phyloP scores from a whole-genome alignment of 1,140 invertebrate genomes.

The Monochamus saltuarius region DNA sequence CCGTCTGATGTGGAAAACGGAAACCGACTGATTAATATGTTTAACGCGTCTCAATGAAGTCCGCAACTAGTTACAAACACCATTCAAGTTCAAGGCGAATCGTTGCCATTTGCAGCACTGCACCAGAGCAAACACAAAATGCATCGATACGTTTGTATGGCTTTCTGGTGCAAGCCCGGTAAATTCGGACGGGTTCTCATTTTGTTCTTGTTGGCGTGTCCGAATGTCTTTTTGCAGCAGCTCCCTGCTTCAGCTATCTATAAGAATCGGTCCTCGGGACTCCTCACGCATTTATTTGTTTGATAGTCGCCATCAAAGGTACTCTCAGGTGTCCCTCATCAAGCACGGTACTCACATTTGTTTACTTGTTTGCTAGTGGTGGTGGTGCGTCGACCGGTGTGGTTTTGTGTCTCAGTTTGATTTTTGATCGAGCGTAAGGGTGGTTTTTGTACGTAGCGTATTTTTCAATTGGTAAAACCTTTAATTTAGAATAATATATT shows the following conservation, averaged over 20 bases:
- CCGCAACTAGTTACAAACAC: not conserved
- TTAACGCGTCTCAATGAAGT: not conserved
- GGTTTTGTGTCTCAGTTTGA: too few relatives aligned
- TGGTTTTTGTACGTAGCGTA: too few relatives aligned
- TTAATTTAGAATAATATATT: too few relatives aligned
- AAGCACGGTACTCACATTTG: too few relatives aligned
- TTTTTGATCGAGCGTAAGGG: too few relatives aligned
- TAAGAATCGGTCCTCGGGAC: conserved; percentile 26
- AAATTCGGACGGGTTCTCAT: conserved; percentile 11
- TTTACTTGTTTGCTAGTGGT: too few relatives aligned
- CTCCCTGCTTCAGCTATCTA: conserved; percentile 16
- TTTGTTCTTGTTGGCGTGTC: not conserved
- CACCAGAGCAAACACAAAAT: conserved; percentile 10
- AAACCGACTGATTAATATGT: not conserved
- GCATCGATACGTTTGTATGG: not conserved
- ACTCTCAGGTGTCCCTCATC: not conserved
- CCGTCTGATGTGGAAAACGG: not conserved
- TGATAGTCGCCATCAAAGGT: conserved; percentile 8
- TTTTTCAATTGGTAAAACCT: too few relatives aligned
- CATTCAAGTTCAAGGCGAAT: conserved; percentile 37
- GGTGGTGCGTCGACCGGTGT: too few relatives aligned
- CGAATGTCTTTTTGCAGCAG: not conserved
- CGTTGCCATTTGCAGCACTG: conserved; percentile 35
- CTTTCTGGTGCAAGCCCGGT: conserved; percentile 4
- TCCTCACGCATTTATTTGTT: conserved; percentile 26